These are phyloP conservation scores for Achroia grisella DNA, from an alignment of 1,140 invertebrate species.

Conservation along the genomic window DNA sequence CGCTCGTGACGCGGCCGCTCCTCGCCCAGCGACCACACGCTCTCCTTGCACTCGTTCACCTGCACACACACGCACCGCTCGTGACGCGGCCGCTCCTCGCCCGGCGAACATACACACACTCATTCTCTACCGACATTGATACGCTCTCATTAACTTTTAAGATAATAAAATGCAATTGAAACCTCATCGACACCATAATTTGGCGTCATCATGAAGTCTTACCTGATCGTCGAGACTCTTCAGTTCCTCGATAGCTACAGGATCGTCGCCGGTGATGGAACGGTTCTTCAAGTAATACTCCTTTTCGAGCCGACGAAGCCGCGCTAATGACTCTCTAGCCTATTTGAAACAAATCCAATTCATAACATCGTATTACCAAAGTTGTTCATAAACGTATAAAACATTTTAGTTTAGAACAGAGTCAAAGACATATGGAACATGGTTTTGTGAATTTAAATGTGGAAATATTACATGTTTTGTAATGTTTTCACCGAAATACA, in stretches of 20 bases:
- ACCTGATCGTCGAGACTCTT: conserved; percentile 83
- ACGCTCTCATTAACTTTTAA: not conserved
- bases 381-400: too few relatives aligned
- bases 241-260: conserved; percentile 75
- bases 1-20: conserved; percentile 67
- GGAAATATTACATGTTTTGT: too few relatives aligned
- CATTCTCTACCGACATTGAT: not conserved
- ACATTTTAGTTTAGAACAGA: too few relatives aligned
- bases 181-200: too few relatives aligned
- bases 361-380: too few relatives aligned
- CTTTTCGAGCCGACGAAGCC: conserved; percentile 88
- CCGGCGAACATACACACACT: not conserved
- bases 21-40: conserved; percentile 89
- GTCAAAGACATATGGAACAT: too few relatives aligned
- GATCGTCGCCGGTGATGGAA: conserved; percentile 81
- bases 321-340: conserved; percentile 86
- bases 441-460: too few relatives aligned
- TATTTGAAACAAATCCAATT: too few relatives aligned
- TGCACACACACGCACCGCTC: conserved; percentile 30
- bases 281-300: conserved; percentile 93
- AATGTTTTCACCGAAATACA: too few relatives aligned
- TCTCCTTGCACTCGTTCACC: conserved; percentile 93
- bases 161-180: not conserved
- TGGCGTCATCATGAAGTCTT: not conserved
- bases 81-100: too few relatives aligned